These are phyloP conservation scores for Leptonema lineaticorne DNA, from an alignment of 1,140 invertebrate genomes.

Conservation along the genomic window DNA sequence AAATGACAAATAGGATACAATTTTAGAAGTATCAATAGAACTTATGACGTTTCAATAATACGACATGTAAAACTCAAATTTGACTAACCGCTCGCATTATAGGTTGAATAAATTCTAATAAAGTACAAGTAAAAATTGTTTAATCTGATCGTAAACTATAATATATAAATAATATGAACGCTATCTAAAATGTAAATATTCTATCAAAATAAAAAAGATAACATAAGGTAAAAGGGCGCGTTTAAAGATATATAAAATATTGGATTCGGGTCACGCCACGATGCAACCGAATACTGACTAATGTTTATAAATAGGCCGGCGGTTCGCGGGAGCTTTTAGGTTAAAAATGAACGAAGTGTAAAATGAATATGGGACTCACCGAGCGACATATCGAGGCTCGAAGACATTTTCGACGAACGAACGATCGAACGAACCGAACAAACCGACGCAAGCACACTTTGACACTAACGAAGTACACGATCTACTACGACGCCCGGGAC, in stretches of 20 bases:
- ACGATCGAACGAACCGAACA: not conserved
- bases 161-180: not conserved
- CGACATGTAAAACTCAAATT: too few species aligned
- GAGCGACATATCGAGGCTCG: not conserved
- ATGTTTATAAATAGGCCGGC: conserved; percentile 17
- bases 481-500: not conserved
- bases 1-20: too few species aligned
- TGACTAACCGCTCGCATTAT: too few species aligned
- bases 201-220: not conserved
- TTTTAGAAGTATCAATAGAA: too few species aligned
- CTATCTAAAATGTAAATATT: not conserved
- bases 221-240: not conserved
- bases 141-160: too few species aligned
- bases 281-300: not conserved
- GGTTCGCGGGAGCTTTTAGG: not conserved
- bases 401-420: not conserved
- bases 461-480: not conserved
- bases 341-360: conserved; percentile 42
- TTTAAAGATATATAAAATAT: not conserved
- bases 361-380: not conserved
- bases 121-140: too few species aligned
- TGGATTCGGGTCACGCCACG: not conserved
- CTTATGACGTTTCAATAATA: too few species aligned
- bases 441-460: not conserved
- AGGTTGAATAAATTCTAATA: too few species aligned